Evolutionary conservation across 2,888 invertebrate species (phyloP).

Genomic region (Adela reaumurella): DNA sequence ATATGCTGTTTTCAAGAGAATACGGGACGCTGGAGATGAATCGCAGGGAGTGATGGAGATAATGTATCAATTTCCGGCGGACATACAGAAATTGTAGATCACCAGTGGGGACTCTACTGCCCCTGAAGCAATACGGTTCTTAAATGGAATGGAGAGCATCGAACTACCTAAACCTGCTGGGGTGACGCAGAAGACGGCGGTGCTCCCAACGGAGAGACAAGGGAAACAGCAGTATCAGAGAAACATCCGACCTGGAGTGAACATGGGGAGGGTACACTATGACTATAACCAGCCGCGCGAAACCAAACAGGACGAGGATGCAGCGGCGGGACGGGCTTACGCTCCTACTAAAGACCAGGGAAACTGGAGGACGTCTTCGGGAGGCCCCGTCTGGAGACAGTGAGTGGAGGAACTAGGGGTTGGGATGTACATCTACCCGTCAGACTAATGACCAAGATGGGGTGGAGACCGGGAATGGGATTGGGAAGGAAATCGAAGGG

Average conservation of each 20-base stretch:
- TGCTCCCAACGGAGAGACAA: not conserved
- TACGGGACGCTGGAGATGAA: not conserved
- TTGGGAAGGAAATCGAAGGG: too few species aligned
- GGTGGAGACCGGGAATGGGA: too few species aligned
- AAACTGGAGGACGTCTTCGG: too few species aligned
- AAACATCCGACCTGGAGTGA: not conserved
- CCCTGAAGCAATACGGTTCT: not conserved
- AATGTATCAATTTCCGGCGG: not conserved
- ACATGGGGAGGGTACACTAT: too few species aligned
- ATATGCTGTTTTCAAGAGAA: not conserved
- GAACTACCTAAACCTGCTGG: not conserved
- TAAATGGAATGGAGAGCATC: not conserved
- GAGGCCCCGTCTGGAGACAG: too few species aligned
- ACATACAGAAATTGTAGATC: not conserved
- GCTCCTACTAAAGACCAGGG: too few species aligned
- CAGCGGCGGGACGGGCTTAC: too few species aligned
- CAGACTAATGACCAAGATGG: too few species aligned
- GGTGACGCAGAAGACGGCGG: not conserved
- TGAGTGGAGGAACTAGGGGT: not conserved
- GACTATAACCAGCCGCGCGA: too few species aligned
- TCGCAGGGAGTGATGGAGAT: not conserved
- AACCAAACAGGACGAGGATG: too few species aligned
- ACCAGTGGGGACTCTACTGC: not conserved
- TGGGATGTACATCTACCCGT: too few species aligned
- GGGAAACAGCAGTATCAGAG: not conserved